Evolutionary conservation across 2,113 vertebrate genomes (phyloP).

Genomic region (Smithornis capensis): DNA sequence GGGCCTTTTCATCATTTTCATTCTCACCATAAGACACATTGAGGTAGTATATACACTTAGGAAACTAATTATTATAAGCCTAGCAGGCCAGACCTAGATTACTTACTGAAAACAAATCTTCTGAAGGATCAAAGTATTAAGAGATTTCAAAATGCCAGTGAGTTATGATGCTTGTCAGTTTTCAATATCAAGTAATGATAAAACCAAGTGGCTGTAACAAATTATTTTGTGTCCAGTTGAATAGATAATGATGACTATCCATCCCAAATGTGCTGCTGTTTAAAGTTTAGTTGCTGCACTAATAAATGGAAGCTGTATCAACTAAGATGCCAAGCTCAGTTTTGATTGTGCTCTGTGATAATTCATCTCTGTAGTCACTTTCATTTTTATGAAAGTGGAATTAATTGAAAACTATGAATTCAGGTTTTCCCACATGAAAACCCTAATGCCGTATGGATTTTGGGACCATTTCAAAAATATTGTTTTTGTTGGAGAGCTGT

Average conservation of each 20-base stretch:
- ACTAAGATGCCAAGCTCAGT: not conserved
- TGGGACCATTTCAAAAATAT: not conserved
- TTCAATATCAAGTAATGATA: slow-evolving; percentile 34
- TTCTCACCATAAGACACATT: not conserved
- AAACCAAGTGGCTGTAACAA: slow-evolving; percentile 51
- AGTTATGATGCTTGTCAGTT: slow-evolving; percentile 38
- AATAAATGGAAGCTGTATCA: not conserved
- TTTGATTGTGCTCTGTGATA: not conserved
- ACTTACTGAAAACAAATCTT: slow-evolving; percentile 6
- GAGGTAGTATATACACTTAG: not conserved
- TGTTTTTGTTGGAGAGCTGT: not conserved
- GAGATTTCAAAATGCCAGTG: not conserved
- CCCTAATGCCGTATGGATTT: not conserved
- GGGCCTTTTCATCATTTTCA: slow-evolving; percentile 30
- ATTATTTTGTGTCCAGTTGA: slow-evolving; percentile 48
- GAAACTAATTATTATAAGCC: not conserved
- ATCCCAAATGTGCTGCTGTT: not conserved
- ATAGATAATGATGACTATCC: not conserved
- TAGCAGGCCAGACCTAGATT: not conserved
- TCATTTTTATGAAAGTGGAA: not conserved
- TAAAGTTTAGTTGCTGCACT: not conserved
- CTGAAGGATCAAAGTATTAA: slow-evolving; percentile 18
- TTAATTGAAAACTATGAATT: not conserved
- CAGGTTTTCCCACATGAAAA: not conserved
- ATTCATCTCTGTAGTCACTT: not conserved